These are phyloP conservation scores for Meloidogyne floridensis DNA, from an alignment of 1,140 invertebrate species.

Conservation along the genomic window DNA sequence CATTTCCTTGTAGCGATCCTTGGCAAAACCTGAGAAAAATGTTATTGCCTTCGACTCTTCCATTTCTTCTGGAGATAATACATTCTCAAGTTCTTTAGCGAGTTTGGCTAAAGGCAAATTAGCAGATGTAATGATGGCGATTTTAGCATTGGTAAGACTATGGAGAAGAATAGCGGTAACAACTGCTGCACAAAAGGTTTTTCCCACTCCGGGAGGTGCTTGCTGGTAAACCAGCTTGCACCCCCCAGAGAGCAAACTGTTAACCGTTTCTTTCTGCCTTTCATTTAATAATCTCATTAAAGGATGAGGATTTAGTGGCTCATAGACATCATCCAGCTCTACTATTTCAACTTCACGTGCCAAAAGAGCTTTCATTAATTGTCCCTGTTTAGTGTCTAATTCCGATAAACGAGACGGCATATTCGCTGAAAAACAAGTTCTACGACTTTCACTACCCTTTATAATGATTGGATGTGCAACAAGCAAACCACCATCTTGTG, in stretches of 20 bases:
- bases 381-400: neutral
- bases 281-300: neutral
- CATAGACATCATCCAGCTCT: neutral
- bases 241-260: neutral
- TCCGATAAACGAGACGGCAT: neutral
- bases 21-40: constrained; percentile 6
- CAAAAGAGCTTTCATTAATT: neutral
- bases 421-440: constrained; percentile 3
- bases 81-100: neutral
- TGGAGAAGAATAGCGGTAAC: neutral
- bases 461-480: neutral
- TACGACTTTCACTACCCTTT: neutral
- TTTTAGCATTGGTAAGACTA: neutral
- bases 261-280: neutral
- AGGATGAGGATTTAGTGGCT: neutral
- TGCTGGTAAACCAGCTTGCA: neutral
- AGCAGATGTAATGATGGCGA: neutral
- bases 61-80: neutral
- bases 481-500: neutral
- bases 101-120: constrained; percentile 3
- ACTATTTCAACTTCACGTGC: neutral
- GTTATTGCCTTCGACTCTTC: neutral
- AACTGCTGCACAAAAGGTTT: neutral
- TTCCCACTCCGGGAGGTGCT: neutral
- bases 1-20: constrained; percentile 4